A percentile compares a stretch with the other conserved stretches of the same genome.
Conservation (phyloP, 2,888 invertebrate species). For the Rhogogaster chlorosoma region DNA sequence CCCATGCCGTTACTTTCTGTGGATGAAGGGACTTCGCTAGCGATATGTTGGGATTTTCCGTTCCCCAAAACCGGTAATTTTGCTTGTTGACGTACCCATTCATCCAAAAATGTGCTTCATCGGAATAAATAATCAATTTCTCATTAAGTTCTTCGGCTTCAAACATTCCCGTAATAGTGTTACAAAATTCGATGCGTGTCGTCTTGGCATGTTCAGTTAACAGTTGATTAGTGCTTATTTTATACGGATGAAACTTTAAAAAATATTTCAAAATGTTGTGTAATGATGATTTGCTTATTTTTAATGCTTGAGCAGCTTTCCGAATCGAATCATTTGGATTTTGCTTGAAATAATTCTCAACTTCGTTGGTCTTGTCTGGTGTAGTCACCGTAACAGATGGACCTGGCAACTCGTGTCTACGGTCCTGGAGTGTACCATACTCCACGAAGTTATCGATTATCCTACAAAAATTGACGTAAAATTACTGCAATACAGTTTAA, state of each 20-base stretch:
- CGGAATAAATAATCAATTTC: neutral
- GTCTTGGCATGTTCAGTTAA: constrained; percentile 13
- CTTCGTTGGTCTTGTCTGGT: neutral
- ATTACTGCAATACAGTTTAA: constrained; percentile 10
- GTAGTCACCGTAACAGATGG: constrained; percentile 9
- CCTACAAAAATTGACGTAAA: neutral
- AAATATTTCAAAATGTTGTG: constrained; percentile 20
- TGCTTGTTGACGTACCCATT: constrained; percentile 37
- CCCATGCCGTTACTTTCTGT: constrained; percentile 43
- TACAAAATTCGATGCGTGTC: constrained; percentile 14
- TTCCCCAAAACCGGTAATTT: constrained; percentile 44
- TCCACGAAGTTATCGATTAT: constrained; percentile 23
- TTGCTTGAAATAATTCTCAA: neutral
- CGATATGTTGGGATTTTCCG: constrained; percentile 25
- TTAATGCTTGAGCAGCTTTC: constrained; percentile 2
- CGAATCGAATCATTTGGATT: neutral
- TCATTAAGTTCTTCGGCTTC: constrained; percentile 7
- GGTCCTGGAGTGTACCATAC: constrained; percentile 29
- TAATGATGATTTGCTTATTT: neutral
- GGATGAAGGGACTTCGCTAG: constrained; percentile 1
- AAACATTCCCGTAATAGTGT: constrained; percentile 27
- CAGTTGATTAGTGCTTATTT: constrained; percentile 20
- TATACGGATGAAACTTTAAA: constrained; percentile 2
- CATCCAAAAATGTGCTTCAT: constrained; percentile 44
- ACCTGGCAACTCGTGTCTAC: constrained; percentile 8